Evolutionary conservation across 2,888 invertebrate genomes (phyloP).

Genomic region (Aphodius sticticus): DNA sequence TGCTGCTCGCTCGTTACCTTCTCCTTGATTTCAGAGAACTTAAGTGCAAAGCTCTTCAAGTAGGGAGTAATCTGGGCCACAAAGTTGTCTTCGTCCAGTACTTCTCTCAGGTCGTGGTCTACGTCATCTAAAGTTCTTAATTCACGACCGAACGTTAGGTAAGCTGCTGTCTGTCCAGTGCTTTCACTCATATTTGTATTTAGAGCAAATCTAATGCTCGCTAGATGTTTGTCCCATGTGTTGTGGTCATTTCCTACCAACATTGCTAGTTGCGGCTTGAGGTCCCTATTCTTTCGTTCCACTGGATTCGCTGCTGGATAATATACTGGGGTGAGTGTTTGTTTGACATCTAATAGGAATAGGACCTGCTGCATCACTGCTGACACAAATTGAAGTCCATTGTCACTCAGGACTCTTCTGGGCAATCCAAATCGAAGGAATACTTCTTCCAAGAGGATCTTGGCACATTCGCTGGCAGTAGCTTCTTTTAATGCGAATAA

Average conservation of each 20-base stretch:
- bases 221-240: slow-evolving; percentile 43
- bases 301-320: slow-evolving; percentile 53
- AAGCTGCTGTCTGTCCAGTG: no score
- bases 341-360: background rate
- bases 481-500: slow-evolving; percentile 38
- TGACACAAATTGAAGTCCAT: slow-evolving; percentile 52
- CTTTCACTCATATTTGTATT: slow-evolving; percentile 41
- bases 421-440: no score
- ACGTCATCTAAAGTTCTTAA: slow-evolving; percentile 34
- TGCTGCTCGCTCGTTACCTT: no score
- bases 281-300: slow-evolving; percentile 49
- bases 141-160: no score
- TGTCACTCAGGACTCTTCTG: slow-evolving; percentile 45
- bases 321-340: slow-evolving; percentile 47
- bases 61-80: slow-evolving; percentile 4
- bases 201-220: slow-evolving; percentile 46
- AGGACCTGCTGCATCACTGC: slow-evolving; percentile 51
- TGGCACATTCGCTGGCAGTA: slow-evolving; percentile 27
- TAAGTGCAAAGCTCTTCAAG: no score
- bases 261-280: slow-evolving; percentile 48
- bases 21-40: background rate
- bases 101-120: slow-evolving; percentile 28
- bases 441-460: no score
- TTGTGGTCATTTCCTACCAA: slow-evolving; percentile 43
- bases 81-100: slow-evolving; percentile 27